Evolutionary conservation across 1,140 invertebrate species (phyloP).

Genomic region (Dolichoris vasculosae): DNA sequence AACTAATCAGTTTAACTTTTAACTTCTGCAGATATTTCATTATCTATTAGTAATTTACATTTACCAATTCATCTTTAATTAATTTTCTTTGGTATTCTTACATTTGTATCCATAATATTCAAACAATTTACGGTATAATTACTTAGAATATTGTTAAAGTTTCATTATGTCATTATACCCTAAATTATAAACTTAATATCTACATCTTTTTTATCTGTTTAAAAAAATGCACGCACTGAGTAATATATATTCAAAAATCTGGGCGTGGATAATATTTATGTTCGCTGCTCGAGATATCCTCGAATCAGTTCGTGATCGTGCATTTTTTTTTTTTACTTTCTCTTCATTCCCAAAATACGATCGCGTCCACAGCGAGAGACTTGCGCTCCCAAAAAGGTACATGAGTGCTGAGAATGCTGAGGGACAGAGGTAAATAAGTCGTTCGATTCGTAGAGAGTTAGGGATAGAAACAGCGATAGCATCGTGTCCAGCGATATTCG

Average conservation of each 20-base stretch:
- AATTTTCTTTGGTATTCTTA: no score
- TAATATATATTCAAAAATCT: slow-evolving; percentile 35
- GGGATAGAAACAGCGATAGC: slow-evolving; percentile 38
- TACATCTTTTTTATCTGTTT: neutral
- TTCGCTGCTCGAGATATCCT: slow-evolving; percentile 36
- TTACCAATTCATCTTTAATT: no score
- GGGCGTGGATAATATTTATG: slow-evolving; percentile 62
- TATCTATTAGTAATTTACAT: no score
- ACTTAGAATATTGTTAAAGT: no score
- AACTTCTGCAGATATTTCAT: no score
- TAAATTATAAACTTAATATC: neutral
- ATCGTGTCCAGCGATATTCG: slow-evolving; percentile 29
- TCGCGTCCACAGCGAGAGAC: neutral
- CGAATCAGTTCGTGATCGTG: slow-evolving; percentile 28
- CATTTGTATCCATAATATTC: no score
- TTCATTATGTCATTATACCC: no score
- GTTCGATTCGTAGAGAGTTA: slow-evolving; percentile 39
- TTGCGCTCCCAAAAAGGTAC: neutral
- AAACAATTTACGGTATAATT: no score
- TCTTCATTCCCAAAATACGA: slow-evolving; percentile 34
- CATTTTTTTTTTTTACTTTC: slow-evolving; percentile 9
- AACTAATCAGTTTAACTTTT: no score
- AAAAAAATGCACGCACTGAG: neutral
- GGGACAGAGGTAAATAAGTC: slow-evolving; percentile 18
- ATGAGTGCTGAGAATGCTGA: neutral